Conservation (phyloP, 2,797 vertebrate genomes). For the Leptodactylus fallax region DNA sequence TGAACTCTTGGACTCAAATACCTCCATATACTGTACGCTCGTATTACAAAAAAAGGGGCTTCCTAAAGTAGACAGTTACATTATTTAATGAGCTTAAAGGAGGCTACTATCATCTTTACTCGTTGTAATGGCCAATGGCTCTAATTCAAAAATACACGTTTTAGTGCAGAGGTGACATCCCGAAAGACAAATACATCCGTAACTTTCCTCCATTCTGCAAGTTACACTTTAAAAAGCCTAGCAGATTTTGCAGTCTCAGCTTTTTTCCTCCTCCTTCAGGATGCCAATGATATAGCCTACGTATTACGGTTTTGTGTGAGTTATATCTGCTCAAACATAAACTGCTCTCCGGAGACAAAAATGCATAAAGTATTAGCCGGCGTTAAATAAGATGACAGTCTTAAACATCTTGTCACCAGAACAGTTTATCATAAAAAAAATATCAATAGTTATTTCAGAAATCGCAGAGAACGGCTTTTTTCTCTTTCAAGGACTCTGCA, state of each 20-base stretch:
- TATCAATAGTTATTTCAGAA: constrained; percentile 53
- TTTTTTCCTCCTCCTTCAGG: not conserved
- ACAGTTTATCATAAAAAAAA: constrained; percentile 51
- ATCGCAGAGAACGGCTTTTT: constrained; percentile 43
- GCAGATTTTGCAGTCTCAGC: constrained; percentile 34
- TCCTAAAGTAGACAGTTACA: not conserved
- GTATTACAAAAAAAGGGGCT: not conserved
- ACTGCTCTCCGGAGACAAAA: constrained; percentile 71
- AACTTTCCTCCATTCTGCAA: constrained; percentile 1
- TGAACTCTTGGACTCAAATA: not conserved
- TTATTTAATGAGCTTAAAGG: no score
- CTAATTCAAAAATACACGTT: not conserved
- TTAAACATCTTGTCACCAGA: constrained; percentile 45
- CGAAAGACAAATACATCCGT: constrained; percentile 13
- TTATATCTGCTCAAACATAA: constrained; percentile 71
- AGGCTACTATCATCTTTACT: no score
- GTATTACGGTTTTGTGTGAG: constrained; percentile 65
- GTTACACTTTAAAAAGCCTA: not conserved
- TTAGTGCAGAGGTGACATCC: not conserved
- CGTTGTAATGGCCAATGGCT: not conserved
- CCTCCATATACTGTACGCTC: not conserved
- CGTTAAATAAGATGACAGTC: constrained; percentile 45
- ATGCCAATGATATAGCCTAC: constrained; percentile 15
- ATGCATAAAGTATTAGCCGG: constrained; percentile 73
- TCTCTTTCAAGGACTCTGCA: constrained; percentile 41